Conservation (phyloP, 2,888 invertebrate species). For the Trichogramma evanescens region DNA sequence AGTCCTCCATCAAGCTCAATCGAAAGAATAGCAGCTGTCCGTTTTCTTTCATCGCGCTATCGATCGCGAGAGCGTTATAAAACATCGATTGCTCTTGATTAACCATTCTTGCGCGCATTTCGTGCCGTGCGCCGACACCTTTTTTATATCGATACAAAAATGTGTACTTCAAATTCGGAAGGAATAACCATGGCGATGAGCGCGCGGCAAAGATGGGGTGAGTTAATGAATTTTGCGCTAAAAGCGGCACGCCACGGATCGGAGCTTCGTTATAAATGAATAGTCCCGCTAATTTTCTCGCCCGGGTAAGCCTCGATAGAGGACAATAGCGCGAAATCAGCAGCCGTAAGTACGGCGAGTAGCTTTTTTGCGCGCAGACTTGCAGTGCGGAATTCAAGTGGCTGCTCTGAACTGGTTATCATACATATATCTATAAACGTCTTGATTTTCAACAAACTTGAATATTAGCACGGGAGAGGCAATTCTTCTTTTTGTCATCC, state of each 20-base stretch:
- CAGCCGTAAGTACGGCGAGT: neutral
- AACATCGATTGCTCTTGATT: slow-evolving; percentile 10
- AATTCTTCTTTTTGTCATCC: no score
- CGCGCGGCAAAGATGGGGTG: no score
- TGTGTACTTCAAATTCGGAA: neutral
- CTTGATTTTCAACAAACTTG: no score
- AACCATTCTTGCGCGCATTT: slow-evolving; percentile 7
- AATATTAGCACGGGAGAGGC: no score
- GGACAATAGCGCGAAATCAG: neutral
- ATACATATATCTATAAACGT: no score
- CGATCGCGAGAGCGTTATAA: neutral
- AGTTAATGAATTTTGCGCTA: neutral
- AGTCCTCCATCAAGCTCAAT: slow-evolving; percentile 7
- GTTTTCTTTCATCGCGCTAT: slow-evolving; percentile 1
- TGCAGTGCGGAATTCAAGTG: slow-evolving; percentile 1
- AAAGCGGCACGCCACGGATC: neutral
- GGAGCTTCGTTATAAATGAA: neutral
- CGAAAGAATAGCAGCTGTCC: slow-evolving; percentile 6
- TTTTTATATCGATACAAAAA: neutral
- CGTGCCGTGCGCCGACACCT: neutral
- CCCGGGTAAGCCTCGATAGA: neutral
- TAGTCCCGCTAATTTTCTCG: neutral
- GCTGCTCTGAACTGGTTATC: neutral
- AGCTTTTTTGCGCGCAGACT: neutral
- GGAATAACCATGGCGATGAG: neutral